Evolutionary conservation across 1,140 invertebrate species (phyloP).

Genomic region (Zaprionus inermis): DNA sequence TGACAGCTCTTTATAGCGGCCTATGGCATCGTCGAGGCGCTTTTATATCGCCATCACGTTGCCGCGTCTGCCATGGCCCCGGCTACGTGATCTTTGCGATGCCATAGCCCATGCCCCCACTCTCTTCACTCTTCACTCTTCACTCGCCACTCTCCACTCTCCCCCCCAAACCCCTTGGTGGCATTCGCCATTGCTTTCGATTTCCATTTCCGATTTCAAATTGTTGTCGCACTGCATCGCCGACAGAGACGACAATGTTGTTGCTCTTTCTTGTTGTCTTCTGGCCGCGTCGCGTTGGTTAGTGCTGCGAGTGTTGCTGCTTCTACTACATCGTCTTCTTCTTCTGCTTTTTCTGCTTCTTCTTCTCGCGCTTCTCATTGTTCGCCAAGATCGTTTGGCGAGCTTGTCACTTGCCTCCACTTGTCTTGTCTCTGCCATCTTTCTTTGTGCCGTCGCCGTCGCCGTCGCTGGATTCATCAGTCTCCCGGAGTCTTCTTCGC

Average conservation of each 20-base stretch:
- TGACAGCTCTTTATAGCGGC: constrained; percentile 72
- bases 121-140: too few species aligned
- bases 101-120: constrained; percentile 37
- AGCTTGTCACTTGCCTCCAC: too few species aligned
- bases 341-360: background rate
- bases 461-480: background rate
- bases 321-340: background rate
- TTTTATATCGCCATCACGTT: constrained; percentile 55
- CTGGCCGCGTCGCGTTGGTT: too few species aligned
- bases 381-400: constrained; percentile 18
- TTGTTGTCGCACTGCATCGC: constrained; percentile 53
- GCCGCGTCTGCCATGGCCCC: constrained; percentile 43
- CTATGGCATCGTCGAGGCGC: constrained; percentile 23
- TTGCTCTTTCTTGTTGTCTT: background rate
- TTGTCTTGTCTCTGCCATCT: constrained; percentile 4
- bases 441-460: background rate
- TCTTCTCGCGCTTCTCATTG: constrained; percentile 12
- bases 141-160: too few species aligned
- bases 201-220: constrained; percentile 65
- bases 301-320: background rate
- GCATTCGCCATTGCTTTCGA: constrained; percentile 40
- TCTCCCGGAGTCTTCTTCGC: background rate
- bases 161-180: too few species aligned
- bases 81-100: constrained; percentile 73
- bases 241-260: constrained; percentile 13